phyloP scores from a whole-genome alignment of 2,797 vertebrate species.

The Onychomys arenicola region DNA sequence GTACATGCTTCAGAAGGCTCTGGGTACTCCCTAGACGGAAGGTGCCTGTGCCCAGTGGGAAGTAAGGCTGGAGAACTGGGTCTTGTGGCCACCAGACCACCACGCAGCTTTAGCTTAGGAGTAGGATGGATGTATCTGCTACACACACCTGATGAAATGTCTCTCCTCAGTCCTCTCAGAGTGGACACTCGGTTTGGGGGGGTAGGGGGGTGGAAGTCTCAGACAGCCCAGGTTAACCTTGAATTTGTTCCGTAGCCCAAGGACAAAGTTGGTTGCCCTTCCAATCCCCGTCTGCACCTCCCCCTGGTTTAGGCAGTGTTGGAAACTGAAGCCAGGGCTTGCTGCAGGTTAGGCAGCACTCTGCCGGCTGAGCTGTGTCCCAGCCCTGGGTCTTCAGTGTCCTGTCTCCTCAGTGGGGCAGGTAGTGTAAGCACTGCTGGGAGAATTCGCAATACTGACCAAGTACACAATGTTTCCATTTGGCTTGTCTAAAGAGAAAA shows the following conservation, averaged over 20 bases:
- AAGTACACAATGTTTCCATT: background rate
- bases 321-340: background rate
- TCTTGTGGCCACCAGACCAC: background rate
- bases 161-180: background rate
- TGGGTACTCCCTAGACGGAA: background rate
- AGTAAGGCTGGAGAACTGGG: background rate
- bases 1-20: background rate
- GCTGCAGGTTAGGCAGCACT: background rate
- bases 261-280: background rate
- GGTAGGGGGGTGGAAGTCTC: background rate
- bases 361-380: background rate
- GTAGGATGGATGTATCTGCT: background rate
- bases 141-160: background rate
- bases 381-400: background rate
- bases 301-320: background rate
- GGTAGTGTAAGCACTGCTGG: background rate
- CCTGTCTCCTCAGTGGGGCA: background rate
- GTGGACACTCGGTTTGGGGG: background rate
- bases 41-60: background rate
- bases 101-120: background rate
- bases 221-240: background rate
- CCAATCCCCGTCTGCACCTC: background rate
- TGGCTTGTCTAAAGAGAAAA: constrained; percentile 24
- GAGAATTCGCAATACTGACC: background rate
- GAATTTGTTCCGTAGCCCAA: background rate